These are phyloP conservation scores for Schizotus pectinicornis DNA, from an alignment of 2,888 invertebrate genomes.

Conservation along the genomic window DNA sequence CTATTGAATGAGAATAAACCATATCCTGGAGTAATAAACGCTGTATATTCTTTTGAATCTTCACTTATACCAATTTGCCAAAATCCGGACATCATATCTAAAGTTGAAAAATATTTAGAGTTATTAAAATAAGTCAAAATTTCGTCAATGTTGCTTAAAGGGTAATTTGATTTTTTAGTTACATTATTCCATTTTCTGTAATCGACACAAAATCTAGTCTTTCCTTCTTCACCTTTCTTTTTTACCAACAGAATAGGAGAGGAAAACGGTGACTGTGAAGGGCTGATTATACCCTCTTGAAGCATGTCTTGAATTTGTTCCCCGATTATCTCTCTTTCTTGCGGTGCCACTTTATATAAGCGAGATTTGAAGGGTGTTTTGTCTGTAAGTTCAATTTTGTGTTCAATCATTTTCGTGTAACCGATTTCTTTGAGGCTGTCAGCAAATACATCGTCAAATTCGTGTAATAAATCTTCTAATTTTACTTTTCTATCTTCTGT, in stretches of 20 bases:
- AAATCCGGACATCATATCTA: conserved; percentile 31
- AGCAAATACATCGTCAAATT: not conserved
- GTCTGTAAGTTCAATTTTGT: conserved; percentile 3
- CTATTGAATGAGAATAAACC: conserved; percentile 37
- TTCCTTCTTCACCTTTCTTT: conserved; percentile 11
- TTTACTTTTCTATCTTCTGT: not conserved
- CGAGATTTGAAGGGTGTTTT: conserved; percentile 3
- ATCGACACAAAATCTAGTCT: conserved; percentile 29
- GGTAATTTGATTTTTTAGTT: conserved; percentile 30
- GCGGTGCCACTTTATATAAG: conserved; percentile 7
- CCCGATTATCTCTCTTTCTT: conserved; percentile 7
- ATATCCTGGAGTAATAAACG: conserved; percentile 33
- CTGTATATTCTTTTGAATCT: conserved; percentile 31
- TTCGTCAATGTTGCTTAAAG: conserved; percentile 29
- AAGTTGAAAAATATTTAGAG: conserved; percentile 25
- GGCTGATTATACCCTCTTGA: conserved; percentile 10
- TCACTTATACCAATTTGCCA: conserved; percentile 31
- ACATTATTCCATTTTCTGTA: conserved; percentile 28
- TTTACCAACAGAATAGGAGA: conserved; percentile 21
- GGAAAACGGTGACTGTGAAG: conserved; percentile 9
- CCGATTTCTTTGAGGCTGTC: conserved; percentile 11
- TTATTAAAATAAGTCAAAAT: conserved; percentile 25
- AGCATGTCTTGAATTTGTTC: conserved; percentile 6
- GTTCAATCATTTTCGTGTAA: conserved; percentile 3
- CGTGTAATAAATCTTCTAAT: not conserved